phyloP scores from a whole-genome alignment of 2,113 vertebrate species.

The Pseudopodoces humilis region DNA sequence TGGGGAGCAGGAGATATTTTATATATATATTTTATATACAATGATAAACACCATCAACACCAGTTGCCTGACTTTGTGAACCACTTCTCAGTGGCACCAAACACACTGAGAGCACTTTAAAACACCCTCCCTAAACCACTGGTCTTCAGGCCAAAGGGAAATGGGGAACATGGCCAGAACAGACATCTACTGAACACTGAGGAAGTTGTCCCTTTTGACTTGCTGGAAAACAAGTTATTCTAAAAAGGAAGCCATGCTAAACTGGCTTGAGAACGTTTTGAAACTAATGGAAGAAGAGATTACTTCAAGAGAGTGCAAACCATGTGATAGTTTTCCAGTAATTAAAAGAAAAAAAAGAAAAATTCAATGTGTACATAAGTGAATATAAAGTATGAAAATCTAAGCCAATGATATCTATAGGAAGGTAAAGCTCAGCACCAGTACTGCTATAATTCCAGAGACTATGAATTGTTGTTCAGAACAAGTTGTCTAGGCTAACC shows the following conservation, averaged over 20 bases:
- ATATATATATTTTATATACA: background rate
- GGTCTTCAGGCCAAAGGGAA: background rate
- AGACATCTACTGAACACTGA: background rate
- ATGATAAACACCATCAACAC: fast-evolving
- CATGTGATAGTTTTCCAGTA: background rate
- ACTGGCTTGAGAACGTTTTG: background rate
- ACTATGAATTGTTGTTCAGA: background rate
- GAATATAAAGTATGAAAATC: background rate
- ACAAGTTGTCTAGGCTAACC: background rate
- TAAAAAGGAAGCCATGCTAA: background rate
- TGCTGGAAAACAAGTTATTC: background rate
- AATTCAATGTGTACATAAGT: background rate
- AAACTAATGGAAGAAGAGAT: background rate
- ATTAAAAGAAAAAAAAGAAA: too few species aligned
- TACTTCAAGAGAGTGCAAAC: background rate
- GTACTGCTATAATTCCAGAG: background rate
- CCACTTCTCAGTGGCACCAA: background rate
- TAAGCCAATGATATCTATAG: background rate
- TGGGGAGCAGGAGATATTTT: background rate
- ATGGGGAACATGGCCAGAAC: fast-evolving
- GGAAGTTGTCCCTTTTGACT: background rate
- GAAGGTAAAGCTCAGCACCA: background rate
- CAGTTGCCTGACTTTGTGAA: background rate
- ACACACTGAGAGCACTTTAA: background rate
- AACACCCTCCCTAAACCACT: background rate